Evolutionary conservation across 37 sponge, comb jelly and placozoan species (phyloP), one percentile per base, ranked within the genome.

Genomic region (Amphimedon queenslandica): DNA sequence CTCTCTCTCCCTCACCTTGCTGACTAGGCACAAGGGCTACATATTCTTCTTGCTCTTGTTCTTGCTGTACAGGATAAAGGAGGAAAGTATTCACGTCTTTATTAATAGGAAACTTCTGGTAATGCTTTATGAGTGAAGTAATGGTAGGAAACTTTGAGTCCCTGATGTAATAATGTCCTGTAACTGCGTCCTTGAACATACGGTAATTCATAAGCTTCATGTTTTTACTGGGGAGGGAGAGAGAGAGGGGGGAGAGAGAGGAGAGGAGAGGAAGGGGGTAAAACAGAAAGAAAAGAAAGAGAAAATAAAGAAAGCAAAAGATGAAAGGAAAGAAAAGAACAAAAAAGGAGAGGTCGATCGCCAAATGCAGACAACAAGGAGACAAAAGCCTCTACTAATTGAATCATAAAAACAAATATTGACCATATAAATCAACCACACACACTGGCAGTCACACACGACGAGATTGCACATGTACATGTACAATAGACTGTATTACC

Each of bases 131-230:
- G 0, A 82, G 69, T 5, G 31, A 42, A 3, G 16, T 31, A 25
- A 82, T 55, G n/a, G 68, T 35, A 11, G 58, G 58, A 37, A 82
- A 82, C 37, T 60, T 67, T 64, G 57, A 25, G 34, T 16, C 30
- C 32, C 65, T 57, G 5, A 82, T 67, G 67, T 67, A 74, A 68
- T 53, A 82, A 25, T 6, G 20, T 2, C 63, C 43, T 4, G 75
- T 74, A 20, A 0, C 28, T 25, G 18, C 37, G 35, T 82, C 82
- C 47, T 37, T 56, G 24, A 74, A 41, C n/a, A 82, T 38, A 0
- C 82, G 74, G 38, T 74, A 82, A 60, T 82, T 82, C 61, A 82
- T 47, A 33, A 68, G 69, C 37, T 82, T 82, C 63, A 74, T 65
- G 67, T 82, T 73, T 10, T 72, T 82, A 57, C 4, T 29, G 37